Evolutionary conservation across 2,113 vertebrate genomes (phyloP), one percentile per base, ranked within the genome.

Genomic region (Phaethornis superciliosus): DNA sequence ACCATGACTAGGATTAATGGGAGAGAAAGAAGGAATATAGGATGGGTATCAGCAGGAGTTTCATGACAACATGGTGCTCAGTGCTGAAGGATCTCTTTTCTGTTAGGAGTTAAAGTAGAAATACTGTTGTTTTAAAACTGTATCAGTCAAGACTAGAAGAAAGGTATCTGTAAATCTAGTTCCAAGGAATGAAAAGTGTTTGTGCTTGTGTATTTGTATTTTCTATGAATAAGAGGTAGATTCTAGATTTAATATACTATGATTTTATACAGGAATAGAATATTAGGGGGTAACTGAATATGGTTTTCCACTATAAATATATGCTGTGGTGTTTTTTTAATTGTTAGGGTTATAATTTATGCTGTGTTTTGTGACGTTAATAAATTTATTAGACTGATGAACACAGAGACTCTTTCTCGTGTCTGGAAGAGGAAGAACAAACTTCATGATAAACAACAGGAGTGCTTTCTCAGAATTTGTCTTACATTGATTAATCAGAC

Each of bases 1-100:
- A 92, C 89, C 90, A 85, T 93, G 94, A 95, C 89, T 88, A 81
- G 89, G 91, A 95, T 95, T 95, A 95, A 96, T 85, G 88, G 60
- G 40, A 74, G 91, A 96, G 91, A 95, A 96, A 90, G 86, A 79
- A 62, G 75, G 60, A 85, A 89, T 94, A 95, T 26, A 46, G 85
- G 68, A 40, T 80, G 64, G 69, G 2, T 60, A 52, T 83, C 85
- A 71, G 71, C 26, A 88, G 72, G 47, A 86, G 49, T 30, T 85
- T 88, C 33, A 2, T 47, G 64, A 55, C 32, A 78, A 33, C 42
- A 24, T 27, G 28, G 63, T 94, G 24, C n/a, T 72, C 37, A 18
- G 58, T 54, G 37, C 42, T 80, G 42, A 46, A 33, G 44, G 30
- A 27, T 83, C 52, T 46, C 49, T 28, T 30, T 60, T 40, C 22